Percentiles rank a stretch among this genome's conserved stretches.
Evolutionary conservation across 2,113 vertebrate genomes (phyloP).

Genomic region (Capra hircus): DNA sequence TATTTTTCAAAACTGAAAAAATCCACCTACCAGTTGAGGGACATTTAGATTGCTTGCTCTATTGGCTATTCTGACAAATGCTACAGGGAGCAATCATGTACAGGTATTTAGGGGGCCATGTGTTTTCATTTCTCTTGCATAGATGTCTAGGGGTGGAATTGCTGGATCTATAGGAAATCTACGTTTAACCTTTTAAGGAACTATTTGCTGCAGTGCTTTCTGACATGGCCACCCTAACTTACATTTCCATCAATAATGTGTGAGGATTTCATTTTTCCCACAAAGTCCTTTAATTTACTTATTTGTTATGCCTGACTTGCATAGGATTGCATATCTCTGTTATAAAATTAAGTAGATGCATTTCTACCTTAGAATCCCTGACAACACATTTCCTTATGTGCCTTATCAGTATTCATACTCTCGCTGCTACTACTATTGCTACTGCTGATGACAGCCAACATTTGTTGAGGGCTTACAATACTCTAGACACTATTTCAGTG

Average conservation of each 20-base stretch:
- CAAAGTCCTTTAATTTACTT: not conserved
- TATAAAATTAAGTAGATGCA: not conserved
- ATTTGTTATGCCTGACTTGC: not conserved
- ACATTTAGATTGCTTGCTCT: not conserved
- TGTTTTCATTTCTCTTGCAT: not conserved
- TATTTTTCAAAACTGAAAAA: not conserved
- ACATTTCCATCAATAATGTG: not conserved
- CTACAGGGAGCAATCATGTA: not conserved
- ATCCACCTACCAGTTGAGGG: not conserved
- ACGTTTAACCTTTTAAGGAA: not conserved
- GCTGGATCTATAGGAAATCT: not conserved
- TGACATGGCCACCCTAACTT: not conserved
- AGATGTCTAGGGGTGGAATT: not conserved
- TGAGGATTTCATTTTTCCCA: not conserved
- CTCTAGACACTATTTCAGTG: not conserved
- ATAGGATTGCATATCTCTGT: not conserved
- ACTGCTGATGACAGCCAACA: not conserved
- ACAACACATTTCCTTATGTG: not conserved
- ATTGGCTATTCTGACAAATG: not conserved
- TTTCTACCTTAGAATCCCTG: not conserved
- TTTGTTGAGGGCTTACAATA: not conserved
- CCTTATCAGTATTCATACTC: not conserved
- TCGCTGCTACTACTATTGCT: not conserved
- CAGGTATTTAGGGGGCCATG: not conserved
- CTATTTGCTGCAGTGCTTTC: not conserved